Percentiles rank a stretch among this genome's conserved stretches.
These are phyloP conservation scores for Bostrychus sinensis DNA, from an alignment of 2,113 vertebrate species.

Conservation along the genomic window DNA sequence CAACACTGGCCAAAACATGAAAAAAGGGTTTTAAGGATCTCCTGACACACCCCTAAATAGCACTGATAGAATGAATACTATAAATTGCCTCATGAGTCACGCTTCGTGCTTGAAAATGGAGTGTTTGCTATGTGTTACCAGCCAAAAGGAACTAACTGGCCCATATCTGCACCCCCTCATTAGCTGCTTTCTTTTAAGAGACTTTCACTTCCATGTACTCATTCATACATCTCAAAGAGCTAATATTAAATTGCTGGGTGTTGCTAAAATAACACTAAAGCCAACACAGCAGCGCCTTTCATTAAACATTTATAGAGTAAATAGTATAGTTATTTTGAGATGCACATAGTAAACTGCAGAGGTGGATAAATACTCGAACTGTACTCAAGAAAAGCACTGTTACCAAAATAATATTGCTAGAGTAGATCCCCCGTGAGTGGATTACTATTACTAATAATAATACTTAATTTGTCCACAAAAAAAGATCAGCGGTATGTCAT, in stretches of 20 bases:
- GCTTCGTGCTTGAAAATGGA: constrained; percentile 1
- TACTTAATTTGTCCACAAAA: no score
- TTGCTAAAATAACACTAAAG: neutral
- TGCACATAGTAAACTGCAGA: neutral
- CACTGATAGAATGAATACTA: no score
- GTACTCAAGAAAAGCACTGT: no score
- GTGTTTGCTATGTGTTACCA: neutral
- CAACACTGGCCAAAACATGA: no score
- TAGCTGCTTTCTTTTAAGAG: constrained; percentile 1
- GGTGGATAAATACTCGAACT: no score
- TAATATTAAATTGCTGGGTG: neutral
- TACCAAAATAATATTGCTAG: no score
- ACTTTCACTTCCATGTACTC: neutral
- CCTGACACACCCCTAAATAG: no score
- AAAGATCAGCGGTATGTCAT: no score
- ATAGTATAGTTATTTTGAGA: neutral
- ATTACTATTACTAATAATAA: no score
- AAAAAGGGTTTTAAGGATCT: neutral
- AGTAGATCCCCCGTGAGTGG: no score
- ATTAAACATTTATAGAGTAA: neutral
- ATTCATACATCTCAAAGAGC: neutral
- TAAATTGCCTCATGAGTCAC: neutral
- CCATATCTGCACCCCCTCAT: constrained; percentile 10
- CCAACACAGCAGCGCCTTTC: neutral
- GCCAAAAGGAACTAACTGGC: constrained; percentile 6